phyloP scores from a whole-genome alignment of 2,797 vertebrate species.

The Spinus pinus region DNA sequence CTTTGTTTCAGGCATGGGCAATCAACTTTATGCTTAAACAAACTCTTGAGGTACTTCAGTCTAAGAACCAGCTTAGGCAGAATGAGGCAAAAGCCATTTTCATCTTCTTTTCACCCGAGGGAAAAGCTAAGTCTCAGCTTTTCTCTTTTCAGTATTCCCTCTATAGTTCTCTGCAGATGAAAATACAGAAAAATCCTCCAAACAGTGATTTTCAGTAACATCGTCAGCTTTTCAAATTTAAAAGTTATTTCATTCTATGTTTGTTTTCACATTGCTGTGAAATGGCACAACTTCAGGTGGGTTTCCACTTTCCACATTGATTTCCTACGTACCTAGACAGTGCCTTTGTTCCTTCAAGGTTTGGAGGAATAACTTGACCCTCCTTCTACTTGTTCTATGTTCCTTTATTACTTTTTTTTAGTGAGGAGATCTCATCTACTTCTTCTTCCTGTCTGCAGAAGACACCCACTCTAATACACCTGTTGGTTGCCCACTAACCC shows the following conservation, averaged over 20 bases:
- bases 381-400: not conserved
- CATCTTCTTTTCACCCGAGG: not conserved
- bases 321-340: not conserved
- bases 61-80: not conserved
- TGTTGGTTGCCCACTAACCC: not conserved
- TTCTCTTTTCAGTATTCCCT: not conserved
- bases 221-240: not conserved
- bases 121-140: not conserved
- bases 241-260: not conserved
- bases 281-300: not conserved
- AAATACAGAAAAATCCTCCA: not conserved
- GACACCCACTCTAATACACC: accelerated
- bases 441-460: not conserved
- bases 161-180: not conserved
- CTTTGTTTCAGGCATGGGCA: not conserved
- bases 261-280: not conserved
- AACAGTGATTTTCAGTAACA: not conserved
- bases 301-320: not conserved
- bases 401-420: not conserved
- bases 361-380: not conserved
- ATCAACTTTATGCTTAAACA: not conserved
- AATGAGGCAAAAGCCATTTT: not conserved
- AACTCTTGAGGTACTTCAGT: not conserved
- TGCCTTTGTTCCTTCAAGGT: not conserved
- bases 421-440: not conserved